These are phyloP conservation scores for Metallyticus violacea DNA, from an alignment of 2,888 invertebrate species.

Conservation along the genomic window DNA sequence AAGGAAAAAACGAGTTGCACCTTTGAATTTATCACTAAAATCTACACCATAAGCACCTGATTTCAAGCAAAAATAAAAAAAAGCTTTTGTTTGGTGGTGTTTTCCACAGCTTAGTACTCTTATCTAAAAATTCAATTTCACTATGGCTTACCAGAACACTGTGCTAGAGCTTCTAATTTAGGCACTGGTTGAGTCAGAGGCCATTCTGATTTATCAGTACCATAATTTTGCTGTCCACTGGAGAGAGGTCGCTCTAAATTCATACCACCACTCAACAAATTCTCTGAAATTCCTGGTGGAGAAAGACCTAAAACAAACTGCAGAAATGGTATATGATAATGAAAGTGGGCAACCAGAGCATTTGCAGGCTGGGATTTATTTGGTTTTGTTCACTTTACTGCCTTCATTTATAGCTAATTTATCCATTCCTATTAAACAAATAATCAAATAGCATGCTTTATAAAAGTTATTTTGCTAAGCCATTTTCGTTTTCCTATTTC, in stretches of 20 bases:
- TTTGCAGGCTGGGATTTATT: too few species aligned
- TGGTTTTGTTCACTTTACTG: too few species aligned
- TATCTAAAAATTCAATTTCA: background rate
- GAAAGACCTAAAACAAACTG: slow-evolving; percentile 59
- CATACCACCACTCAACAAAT: slow-evolving; percentile 53
- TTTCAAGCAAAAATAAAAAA: too few species aligned
- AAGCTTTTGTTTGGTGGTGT: too few species aligned
- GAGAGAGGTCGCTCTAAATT: slow-evolving; percentile 62
- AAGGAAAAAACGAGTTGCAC: too few species aligned
- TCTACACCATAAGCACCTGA: too few species aligned
- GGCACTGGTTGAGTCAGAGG: slow-evolving; percentile 73
- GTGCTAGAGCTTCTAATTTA: slow-evolving; percentile 65
- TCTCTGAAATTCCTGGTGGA: slow-evolving; percentile 41
- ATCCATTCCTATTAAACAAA: background rate
- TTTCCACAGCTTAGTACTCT: background rate
- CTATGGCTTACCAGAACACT: slow-evolving; percentile 49
- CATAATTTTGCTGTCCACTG: slow-evolving; percentile 65
- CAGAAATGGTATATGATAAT: too few species aligned
- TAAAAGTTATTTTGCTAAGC: too few species aligned
- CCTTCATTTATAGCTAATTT: too few species aligned
- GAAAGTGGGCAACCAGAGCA: too few species aligned
- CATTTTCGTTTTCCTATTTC: too few species aligned
- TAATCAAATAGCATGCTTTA: background rate
- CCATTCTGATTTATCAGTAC: slow-evolving; percentile 65
- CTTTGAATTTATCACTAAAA: too few species aligned